Percentiles rank a stretch among this genome's conserved stretches.
phyloP scores from a whole-genome alignment of 2,888 invertebrate genomes.

The Ecliptopera silaceata region DNA sequence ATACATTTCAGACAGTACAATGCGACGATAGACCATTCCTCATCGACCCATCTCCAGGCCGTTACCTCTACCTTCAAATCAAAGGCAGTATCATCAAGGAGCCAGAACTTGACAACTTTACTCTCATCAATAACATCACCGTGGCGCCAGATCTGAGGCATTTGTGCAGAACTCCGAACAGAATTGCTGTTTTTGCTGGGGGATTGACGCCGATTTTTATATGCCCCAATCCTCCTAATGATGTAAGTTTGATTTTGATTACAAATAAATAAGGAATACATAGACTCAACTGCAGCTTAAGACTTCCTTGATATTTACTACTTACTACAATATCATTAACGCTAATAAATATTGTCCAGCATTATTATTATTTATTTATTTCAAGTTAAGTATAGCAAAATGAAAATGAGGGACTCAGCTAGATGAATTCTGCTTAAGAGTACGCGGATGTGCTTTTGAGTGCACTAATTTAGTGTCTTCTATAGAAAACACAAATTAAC shows the following conservation, averaged over 20 bases:
- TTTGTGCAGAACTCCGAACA: conserved; percentile 89
- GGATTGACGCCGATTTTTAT: conserved; percentile 84
- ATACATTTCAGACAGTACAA: conserved; percentile 83
- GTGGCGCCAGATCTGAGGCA: conserved; percentile 80
- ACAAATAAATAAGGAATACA: too few species aligned
- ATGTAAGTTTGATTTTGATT: conserved; percentile 39
- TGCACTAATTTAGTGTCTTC: too few species aligned
- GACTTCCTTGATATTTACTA: too few species aligned
- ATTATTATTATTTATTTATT: too few species aligned
- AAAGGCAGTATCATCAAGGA: conserved; percentile 84
- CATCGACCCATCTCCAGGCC: conserved; percentile 89
- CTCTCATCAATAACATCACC: conserved; percentile 82
- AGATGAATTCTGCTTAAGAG: too few species aligned
- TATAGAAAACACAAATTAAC: too few species aligned
- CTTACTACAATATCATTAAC: too few species aligned
- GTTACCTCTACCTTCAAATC: conserved; percentile 91
- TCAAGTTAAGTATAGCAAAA: too few species aligned
- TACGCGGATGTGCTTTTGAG: too few species aligned
- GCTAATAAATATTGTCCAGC: too few species aligned
- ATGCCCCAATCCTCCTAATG: conserved; percentile 79
- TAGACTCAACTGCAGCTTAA: too few species aligned
- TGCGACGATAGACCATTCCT: conserved; percentile 92
- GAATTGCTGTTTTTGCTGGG: conserved; percentile 90
- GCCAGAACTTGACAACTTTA: conserved; percentile 75
- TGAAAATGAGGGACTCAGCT: too few species aligned